Evolutionary conservation across 2,888 invertebrate species (phyloP), one percentile per base, ranked within the genome.

Genomic region (Allophyes oxyacanthae): DNA sequence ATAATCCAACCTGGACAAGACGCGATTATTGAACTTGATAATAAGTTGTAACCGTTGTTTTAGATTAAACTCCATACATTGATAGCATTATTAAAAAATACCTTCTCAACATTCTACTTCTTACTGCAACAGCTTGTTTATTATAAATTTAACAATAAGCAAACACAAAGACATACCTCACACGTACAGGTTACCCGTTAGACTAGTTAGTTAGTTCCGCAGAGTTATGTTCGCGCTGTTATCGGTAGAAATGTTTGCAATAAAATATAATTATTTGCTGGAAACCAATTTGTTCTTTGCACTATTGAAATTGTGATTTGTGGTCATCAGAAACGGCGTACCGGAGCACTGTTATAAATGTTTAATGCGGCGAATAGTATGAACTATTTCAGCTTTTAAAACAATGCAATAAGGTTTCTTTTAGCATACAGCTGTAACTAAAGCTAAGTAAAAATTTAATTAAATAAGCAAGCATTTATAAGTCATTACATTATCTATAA

Each of bases 231-330:
- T 79, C 82, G 62, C 71, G 68, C 74, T 82, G 84, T 82, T 91
- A 92, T 91, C 92, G 78, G 68, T 77, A 75, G 83, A 81, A 79
- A 78, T 78, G 75, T 72, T 65, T 73, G 82, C 89, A 83, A 90
- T 91, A 92, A 92, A 92, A 91, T 87, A 91, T 91, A 90, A 90
- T 91, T 90, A 89, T 91, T 92, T 89, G 89, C 84, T 81, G 82
- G 84, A 85, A 90, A 88, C 87, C 90, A 91, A 91, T 92, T 91
- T 88, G 86, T 84, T 83, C 84, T 80, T 84, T 77, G 79, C 79
- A 79, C 76, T 79, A 83, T 85, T 85, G 80, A 82, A 85, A 82
- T 78, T 79, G 84, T 89, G 91, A 91, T 90, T 90, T 90, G 87
- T 86, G 75, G 77, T 64, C 65, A 62, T 65, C 62, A 68, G 70